Percentiles rank a stretch among this genome's conserved stretches.
Conservation (phyloP, 2,888 invertebrate genomes). For the Rhopalosiphum nymphaeae region DNA sequence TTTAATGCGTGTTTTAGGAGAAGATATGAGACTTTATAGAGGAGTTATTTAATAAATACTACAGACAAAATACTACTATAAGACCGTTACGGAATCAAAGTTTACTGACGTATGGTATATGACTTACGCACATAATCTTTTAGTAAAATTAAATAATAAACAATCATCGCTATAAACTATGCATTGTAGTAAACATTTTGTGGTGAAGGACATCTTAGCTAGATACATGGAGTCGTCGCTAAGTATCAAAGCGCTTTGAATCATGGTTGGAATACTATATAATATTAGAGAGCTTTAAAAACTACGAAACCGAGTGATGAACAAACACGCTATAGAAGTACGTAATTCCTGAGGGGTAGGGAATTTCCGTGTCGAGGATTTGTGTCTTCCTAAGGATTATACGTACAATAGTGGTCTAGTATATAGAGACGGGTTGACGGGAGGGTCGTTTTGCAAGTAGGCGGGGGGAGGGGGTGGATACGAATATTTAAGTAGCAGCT, state of each 20-base stretch:
- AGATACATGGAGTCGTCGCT: background rate
- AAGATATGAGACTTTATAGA: background rate
- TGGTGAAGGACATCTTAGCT: background rate
- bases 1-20: background rate
- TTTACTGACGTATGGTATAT: background rate
- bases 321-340: background rate
- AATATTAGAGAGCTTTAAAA: background rate
- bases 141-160: background rate
- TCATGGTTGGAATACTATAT: background rate
- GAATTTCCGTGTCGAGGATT: background rate
- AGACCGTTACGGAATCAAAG: background rate
- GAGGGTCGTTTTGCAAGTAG: background rate
- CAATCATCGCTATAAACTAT: background rate
- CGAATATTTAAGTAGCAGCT: conserved; percentile 2
- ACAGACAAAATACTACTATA: background rate
- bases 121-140: background rate
- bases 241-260: background rate
- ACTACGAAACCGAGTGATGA: background rate
- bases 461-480: background rate
- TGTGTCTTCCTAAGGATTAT: conserved; percentile 3
- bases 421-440: background rate
- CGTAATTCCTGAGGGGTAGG: background rate
- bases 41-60: background rate
- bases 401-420: background rate
- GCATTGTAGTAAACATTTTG: background rate